phyloP scores from a whole-genome alignment of 1,140 invertebrate species.

The Megalonaias nervosa region DNA sequence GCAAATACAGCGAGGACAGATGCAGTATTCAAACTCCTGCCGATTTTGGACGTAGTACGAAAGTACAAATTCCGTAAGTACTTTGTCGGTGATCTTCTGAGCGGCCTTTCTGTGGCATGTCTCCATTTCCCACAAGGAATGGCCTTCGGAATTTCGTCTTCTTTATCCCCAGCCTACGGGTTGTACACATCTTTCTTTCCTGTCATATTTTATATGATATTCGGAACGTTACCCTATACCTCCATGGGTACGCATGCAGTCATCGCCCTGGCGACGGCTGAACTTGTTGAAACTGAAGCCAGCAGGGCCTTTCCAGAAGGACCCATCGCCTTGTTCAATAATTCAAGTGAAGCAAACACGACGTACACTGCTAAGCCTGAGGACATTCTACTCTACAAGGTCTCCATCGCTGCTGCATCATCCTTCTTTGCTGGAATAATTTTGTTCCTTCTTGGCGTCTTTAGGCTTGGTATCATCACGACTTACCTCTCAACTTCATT shows the following conservation, averaged over 20 bases:
- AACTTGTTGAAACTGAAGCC: slow-evolving; percentile 31
- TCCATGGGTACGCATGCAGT: slow-evolving; percentile 57
- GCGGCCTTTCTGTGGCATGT: slow-evolving; percentile 25
- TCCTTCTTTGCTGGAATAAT: slow-evolving; percentile 26
- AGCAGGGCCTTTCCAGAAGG: not conserved
- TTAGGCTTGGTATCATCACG: slow-evolving; percentile 86
- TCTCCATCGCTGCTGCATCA: slow-evolving; percentile 1
- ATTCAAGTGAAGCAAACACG: not conserved
- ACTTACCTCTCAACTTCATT: slow-evolving; percentile 88
- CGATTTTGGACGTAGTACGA: slow-evolving; percentile 42
- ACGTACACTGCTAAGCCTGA: not conserved
- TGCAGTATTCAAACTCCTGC: slow-evolving; percentile 20
- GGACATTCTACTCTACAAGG: slow-evolving; percentile 48
- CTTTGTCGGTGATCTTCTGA: slow-evolving; percentile 35
- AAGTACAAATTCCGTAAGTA: slow-evolving; percentile 56
- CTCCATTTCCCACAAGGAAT: slow-evolving; percentile 31
- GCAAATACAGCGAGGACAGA: too few species aligned
- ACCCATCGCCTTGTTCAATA: not conserved
- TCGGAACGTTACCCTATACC: slow-evolving; percentile 71
- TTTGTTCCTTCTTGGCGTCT: slow-evolving; percentile 80
- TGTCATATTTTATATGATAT: slow-evolving; percentile 70
- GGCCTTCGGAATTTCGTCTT: slow-evolving; percentile 18
- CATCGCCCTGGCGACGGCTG: slow-evolving; percentile 43
- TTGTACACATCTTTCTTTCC: slow-evolving; percentile 73
- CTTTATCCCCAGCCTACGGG: slow-evolving; percentile 56